Evolutionary conservation across 2,113 vertebrate genomes (phyloP).

Genomic region (Megaceryle torquata): DNA sequence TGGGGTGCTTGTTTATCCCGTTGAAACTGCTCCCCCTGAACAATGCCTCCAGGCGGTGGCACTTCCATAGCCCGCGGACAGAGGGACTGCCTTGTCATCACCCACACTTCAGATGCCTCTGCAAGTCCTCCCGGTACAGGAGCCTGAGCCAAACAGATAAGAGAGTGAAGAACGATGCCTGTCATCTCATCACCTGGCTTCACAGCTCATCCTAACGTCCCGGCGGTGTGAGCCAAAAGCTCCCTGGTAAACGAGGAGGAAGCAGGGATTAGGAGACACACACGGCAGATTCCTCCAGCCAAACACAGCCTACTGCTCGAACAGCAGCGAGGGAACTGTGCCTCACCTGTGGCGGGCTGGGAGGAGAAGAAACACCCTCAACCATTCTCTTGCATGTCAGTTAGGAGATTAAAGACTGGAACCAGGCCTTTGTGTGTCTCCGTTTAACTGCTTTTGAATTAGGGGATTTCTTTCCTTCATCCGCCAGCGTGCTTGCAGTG

Average conservation of each 20-base stretch:
- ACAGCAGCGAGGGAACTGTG: background rate
- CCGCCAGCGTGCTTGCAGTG: background rate
- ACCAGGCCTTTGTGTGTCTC: background rate
- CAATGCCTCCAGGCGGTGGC: background rate
- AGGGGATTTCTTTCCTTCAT: background rate
- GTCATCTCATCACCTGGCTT: background rate
- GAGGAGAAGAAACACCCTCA: background rate
- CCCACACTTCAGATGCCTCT: background rate
- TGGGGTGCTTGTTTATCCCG: background rate
- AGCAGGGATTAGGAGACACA: background rate
- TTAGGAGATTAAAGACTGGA: background rate
- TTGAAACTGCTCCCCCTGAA: background rate
- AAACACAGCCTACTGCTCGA: background rate
- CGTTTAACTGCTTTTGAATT: background rate
- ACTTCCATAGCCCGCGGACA: background rate
- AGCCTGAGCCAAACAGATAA: background rate
- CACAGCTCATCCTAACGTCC: background rate
- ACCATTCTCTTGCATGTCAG: background rate
- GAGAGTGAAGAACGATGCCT: background rate
- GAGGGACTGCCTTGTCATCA: background rate
- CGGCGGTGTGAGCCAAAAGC: fast-evolving
- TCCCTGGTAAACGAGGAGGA: background rate
- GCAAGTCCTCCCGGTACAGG: background rate
- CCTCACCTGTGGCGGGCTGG: background rate
- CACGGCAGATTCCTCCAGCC: background rate